Conservation (phyloP, 2,113 vertebrate genomes). For the Calidris pygmaea region DNA sequence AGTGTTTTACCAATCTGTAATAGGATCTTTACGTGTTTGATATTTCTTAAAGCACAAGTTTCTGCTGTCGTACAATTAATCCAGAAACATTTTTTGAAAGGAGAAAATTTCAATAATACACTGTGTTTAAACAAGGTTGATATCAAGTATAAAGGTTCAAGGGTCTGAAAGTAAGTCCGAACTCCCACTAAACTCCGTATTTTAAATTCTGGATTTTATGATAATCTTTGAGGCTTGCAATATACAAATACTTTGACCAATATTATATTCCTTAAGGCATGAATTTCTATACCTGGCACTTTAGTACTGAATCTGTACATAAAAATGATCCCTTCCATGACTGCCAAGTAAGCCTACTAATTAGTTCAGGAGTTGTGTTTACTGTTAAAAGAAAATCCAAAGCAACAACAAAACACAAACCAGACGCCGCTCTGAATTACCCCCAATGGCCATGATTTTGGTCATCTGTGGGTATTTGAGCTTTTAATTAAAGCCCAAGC, state of each 20-base stretch:
- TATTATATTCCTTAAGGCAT: neutral
- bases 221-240: neutral
- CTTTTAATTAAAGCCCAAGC: neutral
- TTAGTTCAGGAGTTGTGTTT: neutral
- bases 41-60: neutral
- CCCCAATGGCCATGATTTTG: neutral
- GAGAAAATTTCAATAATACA: neutral
- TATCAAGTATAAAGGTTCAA: neutral
- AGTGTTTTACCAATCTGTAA: neutral
- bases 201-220: neutral
- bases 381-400: neutral
- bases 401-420: neutral
- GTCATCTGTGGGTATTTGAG: neutral
- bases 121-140: neutral
- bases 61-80: neutral
- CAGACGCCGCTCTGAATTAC: neutral
- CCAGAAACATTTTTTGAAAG: neutral
- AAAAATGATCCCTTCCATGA: neutral
- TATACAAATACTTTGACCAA: neutral
- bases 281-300: neutral
- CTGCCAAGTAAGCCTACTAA: neutral
- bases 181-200: neutral
- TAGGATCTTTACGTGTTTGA: neutral
- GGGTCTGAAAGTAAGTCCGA: neutral
- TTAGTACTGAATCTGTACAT: neutral